Evolutionary conservation across 2,888 invertebrate genomes (phyloP), one percentile per base, ranked within the genome.

Genomic region (Acanthopleura granulata): DNA sequence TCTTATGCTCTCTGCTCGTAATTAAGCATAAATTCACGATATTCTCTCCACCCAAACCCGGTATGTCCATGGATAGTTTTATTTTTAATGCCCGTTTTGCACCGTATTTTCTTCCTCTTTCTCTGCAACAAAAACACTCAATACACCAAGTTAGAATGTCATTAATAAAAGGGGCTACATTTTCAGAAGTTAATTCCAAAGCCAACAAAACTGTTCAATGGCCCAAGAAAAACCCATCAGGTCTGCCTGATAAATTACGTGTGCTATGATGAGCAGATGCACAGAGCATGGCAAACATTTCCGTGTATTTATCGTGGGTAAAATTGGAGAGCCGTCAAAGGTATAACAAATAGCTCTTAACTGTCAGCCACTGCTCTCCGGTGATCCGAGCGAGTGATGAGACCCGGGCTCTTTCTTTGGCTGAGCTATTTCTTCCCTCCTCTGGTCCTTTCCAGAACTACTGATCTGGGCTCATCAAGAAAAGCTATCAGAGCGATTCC

Each of bases 401-500:
- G 57, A 3, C 12, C n/a, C 18, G 57, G 22, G 12, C 12, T 57
- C n/a, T n/a, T 51, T 57, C 57, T 18, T n/a, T 22, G 57, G 3
- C 40, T 9, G 40, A 40, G 40, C 9, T 40, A 40, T 40, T 40
- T 40, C 40, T 40, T 40, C 40, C 40, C 40, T 9, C 40, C 40
- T 9, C 40, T 9, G 3, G 40, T 40, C 40, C 40, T 40, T 40
- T 40, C 40, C 40, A 57, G 57, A n/a, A 57, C n/a, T 22, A 66
- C 16, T 22, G 66, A 66, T 66, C 66, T 22, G 66, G 25, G 16
- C 66, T 66, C 29, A 27, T 66, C 66, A 66, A 66, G 22, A 66
- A 66, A 27, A 66, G 66, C 66, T 66, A 66, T 66, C 66, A 66
- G 25, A 15, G 29, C 16, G 27, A 66, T 66, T 66, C 66, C 66